phyloP scores from a whole-genome alignment of 1,140 invertebrate genomes.

The Mizuhopecten yessoensis region DNA sequence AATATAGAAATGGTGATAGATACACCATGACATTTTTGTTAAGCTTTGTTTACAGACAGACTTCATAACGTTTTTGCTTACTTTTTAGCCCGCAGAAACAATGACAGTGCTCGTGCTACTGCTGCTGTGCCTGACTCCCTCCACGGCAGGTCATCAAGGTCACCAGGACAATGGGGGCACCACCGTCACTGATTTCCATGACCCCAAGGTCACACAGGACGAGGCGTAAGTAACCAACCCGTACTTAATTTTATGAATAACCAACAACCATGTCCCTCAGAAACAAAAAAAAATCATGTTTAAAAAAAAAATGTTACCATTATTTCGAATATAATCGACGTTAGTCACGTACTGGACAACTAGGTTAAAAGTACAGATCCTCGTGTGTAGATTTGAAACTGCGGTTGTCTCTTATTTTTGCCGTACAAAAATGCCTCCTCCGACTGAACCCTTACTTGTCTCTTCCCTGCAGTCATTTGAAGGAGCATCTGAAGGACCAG shows the following conservation, averaged over 20 bases:
- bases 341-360: too few relatives aligned
- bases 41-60: neutral
- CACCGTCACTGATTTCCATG: slow-evolving; percentile 58
- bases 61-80: neutral
- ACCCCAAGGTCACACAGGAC: slow-evolving; percentile 68
- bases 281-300: too few relatives aligned
- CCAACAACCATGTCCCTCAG: too few relatives aligned
- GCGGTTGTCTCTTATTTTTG: too few relatives aligned
- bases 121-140: neutral
- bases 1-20: too few relatives aligned
- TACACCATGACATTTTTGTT: neutral
- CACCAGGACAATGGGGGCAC: neutral
- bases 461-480: slow-evolving; percentile 73
- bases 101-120: neutral
- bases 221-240: slow-evolving; percentile 59
- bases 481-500: slow-evolving; percentile 75
- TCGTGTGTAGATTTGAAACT: too few relatives aligned
- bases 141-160: neutral
- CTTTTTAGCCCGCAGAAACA: neutral
- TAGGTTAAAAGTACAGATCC: too few relatives aligned
- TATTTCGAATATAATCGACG: too few relatives aligned
- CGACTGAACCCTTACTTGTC: too few relatives aligned
- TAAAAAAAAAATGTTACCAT: too few relatives aligned
- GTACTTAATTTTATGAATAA: too few relatives aligned
- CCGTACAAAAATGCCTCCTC: too few relatives aligned